phyloP scores from a whole-genome alignment of 2,797 vertebrate species.

The Chiroxiphia lanceolata region DNA sequence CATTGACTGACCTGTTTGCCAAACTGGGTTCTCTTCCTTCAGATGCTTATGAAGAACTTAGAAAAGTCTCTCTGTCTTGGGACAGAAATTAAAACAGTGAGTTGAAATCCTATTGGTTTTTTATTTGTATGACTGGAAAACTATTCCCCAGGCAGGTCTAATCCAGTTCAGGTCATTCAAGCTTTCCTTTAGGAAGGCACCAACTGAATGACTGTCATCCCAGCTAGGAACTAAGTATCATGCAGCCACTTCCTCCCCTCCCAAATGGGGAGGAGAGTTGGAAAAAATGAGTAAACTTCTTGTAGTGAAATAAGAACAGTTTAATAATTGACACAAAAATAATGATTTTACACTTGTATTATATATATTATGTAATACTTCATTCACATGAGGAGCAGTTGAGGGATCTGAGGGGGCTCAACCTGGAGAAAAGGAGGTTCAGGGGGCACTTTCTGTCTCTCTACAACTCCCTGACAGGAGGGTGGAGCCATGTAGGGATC shows the following conservation, averaged over 20 bases:
- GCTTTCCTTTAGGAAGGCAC: background rate
- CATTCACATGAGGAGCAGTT: background rate
- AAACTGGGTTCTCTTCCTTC: background rate
- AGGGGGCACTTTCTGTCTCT: background rate
- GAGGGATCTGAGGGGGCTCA: background rate
- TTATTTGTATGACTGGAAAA: background rate
- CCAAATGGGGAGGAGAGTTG: background rate
- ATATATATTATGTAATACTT: background rate
- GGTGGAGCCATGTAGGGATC: background rate
- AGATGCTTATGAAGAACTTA: background rate
- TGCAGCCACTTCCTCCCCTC: background rate
- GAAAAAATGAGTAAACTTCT: background rate
- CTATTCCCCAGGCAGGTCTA: background rate
- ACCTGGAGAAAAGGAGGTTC: background rate
- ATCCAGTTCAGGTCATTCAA: background rate
- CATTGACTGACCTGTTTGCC: background rate
- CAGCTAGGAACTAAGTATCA: background rate
- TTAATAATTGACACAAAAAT: background rate
- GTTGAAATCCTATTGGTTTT: background rate
- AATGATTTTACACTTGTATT: background rate
- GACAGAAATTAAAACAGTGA: background rate
- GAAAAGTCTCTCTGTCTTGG: background rate
- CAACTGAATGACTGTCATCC: background rate
- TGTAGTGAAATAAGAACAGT: background rate
- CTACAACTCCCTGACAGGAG: background rate